phyloP scores from a whole-genome alignment of 2,888 invertebrate genomes.

The Tupiocoris notatus region DNA sequence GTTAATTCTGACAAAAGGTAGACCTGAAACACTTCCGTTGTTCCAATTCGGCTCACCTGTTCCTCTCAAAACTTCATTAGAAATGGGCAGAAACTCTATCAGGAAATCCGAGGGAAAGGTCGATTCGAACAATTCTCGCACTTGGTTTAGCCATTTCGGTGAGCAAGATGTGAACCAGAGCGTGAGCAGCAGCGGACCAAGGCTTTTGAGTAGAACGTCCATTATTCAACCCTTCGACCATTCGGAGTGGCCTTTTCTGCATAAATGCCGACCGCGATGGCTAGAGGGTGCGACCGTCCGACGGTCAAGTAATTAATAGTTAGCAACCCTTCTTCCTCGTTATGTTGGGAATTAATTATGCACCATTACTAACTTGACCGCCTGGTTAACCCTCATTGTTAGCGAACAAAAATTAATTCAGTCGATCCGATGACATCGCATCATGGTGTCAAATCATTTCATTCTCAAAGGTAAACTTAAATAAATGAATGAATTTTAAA shows the following conservation, averaged over 20 bases:
- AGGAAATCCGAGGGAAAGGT: background rate
- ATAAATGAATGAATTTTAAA: too few species aligned
- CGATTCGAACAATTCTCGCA: background rate
- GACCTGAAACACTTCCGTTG: too few species aligned
- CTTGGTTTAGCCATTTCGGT: background rate
- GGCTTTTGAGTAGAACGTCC: background rate
- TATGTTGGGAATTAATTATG: conserved; percentile 16
- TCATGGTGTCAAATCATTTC: background rate
- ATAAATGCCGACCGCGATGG: background rate
- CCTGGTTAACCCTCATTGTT: background rate
- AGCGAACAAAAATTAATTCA: conserved; percentile 17
- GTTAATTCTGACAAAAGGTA: background rate
- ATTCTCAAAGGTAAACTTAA: background rate
- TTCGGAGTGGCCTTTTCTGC: background rate
- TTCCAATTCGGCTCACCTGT: background rate
- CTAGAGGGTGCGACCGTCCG: background rate
- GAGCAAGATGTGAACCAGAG: background rate
- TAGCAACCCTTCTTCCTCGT: background rate
- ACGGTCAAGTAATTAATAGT: background rate
- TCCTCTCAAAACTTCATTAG: background rate
- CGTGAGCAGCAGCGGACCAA: background rate
- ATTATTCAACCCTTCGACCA: background rate
- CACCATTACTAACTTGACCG: conserved; percentile 14
- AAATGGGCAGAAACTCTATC: background rate
- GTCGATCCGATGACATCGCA: background rate